Conservation (phyloP, 2,113 vertebrate genomes). For the Mystacornis crossleyi region DNA sequence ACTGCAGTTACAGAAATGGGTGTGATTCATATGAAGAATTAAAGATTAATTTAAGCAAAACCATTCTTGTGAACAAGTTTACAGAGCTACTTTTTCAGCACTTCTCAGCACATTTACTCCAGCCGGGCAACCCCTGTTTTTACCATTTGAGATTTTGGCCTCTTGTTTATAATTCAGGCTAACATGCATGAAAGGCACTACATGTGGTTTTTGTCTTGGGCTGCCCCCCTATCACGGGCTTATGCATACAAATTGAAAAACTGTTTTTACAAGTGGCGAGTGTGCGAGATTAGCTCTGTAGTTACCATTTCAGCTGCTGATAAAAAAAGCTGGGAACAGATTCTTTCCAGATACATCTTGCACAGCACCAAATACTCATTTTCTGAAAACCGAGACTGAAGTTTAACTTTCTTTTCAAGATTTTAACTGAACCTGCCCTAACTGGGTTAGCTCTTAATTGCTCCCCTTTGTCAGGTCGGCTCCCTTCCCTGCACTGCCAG, state of each 20-base stretch:
- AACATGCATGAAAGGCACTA: conserved; percentile 42
- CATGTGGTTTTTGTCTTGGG: conserved; percentile 52
- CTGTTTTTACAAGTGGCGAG: conserved; percentile 57
- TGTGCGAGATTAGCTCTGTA: conserved; percentile 31
- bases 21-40: neutral
- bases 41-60: conserved; percentile 6
- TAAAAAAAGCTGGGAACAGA: neutral
- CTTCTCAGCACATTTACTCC: conserved; percentile 14
- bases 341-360: neutral
- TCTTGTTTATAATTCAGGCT: conserved; percentile 46
- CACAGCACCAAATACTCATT: neutral
- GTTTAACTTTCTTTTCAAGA: neutral
- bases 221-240: conserved; percentile 24
- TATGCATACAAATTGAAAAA: conserved; percentile 29
- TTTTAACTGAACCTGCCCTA: neutral
- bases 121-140: conserved; percentile 32
- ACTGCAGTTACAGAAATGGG: neutral
- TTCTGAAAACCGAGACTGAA: neutral
- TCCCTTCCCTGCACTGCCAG: neutral
- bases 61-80: neutral
- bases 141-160: conserved; percentile 25
- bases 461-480: neutral
- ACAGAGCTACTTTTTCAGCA: neutral
- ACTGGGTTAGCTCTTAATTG: neutral
- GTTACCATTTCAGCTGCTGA: conserved; percentile 43